Evolutionary conservation across 2,888 invertebrate species (phyloP).

Genomic region (Dicyrtoma fusca): DNA sequence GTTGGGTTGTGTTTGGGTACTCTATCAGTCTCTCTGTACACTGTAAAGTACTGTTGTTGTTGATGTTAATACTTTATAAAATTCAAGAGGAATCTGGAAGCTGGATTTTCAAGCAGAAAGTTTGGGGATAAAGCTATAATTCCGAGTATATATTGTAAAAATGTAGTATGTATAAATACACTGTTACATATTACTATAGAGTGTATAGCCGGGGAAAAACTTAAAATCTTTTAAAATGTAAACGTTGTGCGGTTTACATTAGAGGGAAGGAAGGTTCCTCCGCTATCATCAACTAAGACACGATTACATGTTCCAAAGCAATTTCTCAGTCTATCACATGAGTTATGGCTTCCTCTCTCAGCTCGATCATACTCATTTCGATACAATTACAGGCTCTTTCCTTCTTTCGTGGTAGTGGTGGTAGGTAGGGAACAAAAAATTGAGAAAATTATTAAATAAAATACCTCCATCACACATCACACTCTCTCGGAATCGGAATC

Average conservation of each 20-base stretch:
- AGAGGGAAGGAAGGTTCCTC: conserved; percentile 24
- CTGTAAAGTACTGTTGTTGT: no score
- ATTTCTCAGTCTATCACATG: conserved; percentile 55
- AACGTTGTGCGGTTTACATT: conserved; percentile 33
- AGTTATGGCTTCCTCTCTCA: conserved; percentile 55
- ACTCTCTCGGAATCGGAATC: no score
- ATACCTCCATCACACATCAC: neutral
- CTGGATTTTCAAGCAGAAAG: neutral
- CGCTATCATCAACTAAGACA: conserved; percentile 24
- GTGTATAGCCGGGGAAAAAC: neutral
- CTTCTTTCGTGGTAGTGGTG: neutral
- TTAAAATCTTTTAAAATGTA: neutral
- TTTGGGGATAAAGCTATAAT: conserved; percentile 7
- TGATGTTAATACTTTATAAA: no score
- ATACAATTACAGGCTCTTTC: conserved; percentile 30
- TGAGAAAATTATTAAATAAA: conserved; percentile 15
- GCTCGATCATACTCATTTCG: conserved; percentile 35
- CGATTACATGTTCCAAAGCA: conserved; percentile 36
- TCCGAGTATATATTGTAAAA: no score
- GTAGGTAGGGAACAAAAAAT: neutral
- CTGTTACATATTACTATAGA: no score
- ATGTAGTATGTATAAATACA: neutral
- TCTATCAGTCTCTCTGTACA: no score
- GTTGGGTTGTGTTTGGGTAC: no score
- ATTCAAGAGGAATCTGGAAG: neutral